Conservation (phyloP, 2,888 invertebrate species). For the Acronicta aceris region DNA sequence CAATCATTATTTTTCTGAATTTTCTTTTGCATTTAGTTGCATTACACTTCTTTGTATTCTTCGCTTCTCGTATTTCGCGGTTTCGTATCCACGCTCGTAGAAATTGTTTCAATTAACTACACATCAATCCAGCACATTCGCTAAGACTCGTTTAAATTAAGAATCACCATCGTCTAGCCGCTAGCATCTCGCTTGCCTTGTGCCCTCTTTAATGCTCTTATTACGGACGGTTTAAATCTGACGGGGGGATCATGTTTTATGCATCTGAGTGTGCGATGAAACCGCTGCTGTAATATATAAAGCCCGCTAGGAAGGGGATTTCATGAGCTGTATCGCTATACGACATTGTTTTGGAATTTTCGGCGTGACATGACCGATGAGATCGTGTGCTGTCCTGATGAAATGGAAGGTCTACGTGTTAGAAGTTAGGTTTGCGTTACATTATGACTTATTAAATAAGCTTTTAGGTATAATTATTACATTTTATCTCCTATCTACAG, state of each 20-base stretch:
- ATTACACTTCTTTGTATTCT: too few relatives aligned
- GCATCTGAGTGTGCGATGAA: constrained; percentile 86
- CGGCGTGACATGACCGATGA: constrained; percentile 55
- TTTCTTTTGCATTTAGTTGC: too few relatives aligned
- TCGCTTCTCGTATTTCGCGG: background rate
- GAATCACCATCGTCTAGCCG: constrained; percentile 58
- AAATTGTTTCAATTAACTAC: constrained; percentile 4
- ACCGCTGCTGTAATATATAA: constrained; percentile 84
- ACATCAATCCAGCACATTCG: constrained; percentile 20
- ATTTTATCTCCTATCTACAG: too few relatives aligned
- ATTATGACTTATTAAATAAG: constrained; percentile 13
- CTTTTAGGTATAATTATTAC: too few relatives aligned
- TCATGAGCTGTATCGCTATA: constrained; percentile 77
- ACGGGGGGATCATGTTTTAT: constrained; percentile 88
- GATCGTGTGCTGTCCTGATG: constrained; percentile 49
- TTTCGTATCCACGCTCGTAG: background rate
- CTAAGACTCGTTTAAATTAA: constrained; percentile 61
- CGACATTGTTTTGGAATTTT: constrained; percentile 75
- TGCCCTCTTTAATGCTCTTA: constrained; percentile 84
- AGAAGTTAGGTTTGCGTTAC: constrained; percentile 24
- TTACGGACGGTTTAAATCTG: constrained; percentile 88
- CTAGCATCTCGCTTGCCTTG: constrained; percentile 67
- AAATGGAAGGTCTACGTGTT: constrained; percentile 46
- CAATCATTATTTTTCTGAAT: too few relatives aligned
- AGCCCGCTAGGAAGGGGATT: constrained; percentile 79